A percentile compares a stretch with the other conserved stretches of the same genome.
phyloP scores from a whole-genome alignment of 1,140 invertebrate species.

The Leucophenga varia region DNA sequence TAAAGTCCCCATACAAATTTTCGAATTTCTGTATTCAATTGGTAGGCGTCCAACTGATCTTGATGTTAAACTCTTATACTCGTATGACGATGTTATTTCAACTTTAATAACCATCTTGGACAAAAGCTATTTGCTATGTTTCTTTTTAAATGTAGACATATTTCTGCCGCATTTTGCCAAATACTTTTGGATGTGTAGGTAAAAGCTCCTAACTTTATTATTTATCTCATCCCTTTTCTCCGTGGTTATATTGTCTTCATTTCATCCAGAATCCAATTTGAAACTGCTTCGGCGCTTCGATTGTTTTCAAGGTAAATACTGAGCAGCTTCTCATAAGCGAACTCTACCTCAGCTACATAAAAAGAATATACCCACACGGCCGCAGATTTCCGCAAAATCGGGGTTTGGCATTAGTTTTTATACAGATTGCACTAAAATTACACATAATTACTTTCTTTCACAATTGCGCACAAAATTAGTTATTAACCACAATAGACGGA shows the following conservation, averaged over 20 bases:
- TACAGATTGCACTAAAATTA: no score
- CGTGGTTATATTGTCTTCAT: no score
- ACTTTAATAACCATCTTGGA: conserved; percentile 10
- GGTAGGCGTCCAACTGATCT: conserved; percentile 5
- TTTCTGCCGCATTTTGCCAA: conserved; percentile 8
- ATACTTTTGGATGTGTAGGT: no score
- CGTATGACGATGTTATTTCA: conserved; percentile 11
- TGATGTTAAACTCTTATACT: conserved; percentile 14
- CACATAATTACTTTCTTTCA: no score
- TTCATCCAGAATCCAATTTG: conserved; percentile 8
- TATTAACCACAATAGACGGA: no score
- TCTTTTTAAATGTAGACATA: conserved; percentile 19
- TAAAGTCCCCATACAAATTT: conserved; percentile 2
- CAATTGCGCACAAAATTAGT: no score
- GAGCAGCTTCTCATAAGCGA: conserved; percentile 9
- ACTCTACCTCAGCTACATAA: conserved; percentile 7
- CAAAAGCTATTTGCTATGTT: conserved; percentile 14
- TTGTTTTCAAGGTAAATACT: conserved; percentile 9
- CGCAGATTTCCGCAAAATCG: no score
- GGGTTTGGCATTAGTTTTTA: no score
- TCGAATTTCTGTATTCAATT: conserved; percentile 8
- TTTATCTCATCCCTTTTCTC: no score
- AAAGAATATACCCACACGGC: no score
- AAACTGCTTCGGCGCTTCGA: conserved; percentile 11
- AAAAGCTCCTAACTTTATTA: no score